phyloP scores from a whole-genome alignment of 2,113 vertebrate species.

The Choloepus hoffmanni region DNA sequence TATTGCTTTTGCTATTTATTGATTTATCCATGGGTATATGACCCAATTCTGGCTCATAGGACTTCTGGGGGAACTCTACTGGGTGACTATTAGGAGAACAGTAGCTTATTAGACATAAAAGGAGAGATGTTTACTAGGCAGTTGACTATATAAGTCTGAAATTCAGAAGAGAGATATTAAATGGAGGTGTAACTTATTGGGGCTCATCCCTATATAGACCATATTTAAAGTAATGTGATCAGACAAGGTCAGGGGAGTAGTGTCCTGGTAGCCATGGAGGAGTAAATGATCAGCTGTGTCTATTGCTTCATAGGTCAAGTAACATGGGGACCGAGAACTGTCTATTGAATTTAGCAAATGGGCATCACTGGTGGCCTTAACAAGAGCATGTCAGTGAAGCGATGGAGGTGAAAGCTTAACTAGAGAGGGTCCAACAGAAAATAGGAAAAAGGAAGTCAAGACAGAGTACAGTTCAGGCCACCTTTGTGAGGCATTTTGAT shows the following conservation, averaged over 20 bases:
- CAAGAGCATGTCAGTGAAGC: neutral
- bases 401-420: neutral
- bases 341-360: neutral
- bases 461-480: neutral
- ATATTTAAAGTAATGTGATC: neutral
- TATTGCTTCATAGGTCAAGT: neutral
- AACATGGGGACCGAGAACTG: neutral
- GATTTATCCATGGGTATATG: neutral
- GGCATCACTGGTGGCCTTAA: neutral
- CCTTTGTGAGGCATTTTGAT: neutral
- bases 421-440: neutral
- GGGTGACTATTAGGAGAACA: neutral
- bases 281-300: neutral
- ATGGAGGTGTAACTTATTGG: neutral
- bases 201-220: neutral
- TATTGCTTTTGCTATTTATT: neutral
- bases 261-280: neutral
- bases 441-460: neutral
- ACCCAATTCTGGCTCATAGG: neutral
- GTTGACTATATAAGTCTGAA: neutral
- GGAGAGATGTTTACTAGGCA: neutral
- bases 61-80: neutral
- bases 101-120: neutral
- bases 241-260: neutral
- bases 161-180: conserved; percentile 32